Conservation (phyloP, 2,888 invertebrate genomes). For the Sarcophaga subvicina region DNA sequence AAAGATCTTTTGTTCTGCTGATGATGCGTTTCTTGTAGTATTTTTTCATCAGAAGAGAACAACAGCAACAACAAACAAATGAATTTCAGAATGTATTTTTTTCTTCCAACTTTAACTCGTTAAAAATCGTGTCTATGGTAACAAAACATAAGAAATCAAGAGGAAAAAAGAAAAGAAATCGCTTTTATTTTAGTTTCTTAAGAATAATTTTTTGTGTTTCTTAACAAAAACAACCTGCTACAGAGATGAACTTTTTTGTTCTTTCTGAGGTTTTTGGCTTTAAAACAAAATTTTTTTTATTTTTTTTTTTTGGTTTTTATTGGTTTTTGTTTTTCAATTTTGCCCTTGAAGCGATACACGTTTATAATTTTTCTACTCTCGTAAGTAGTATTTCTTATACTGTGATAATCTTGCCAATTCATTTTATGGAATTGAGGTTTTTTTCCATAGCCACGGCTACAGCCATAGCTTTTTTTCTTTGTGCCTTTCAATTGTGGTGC, state of each 20-base stretch:
- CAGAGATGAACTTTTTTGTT: conserved; percentile 63
- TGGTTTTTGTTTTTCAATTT: conserved; percentile 40
- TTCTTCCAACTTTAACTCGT: conserved; percentile 74
- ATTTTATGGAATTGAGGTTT: conserved; percentile 45
- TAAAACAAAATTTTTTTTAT: not conserved
- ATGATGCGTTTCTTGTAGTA: conserved; percentile 70
- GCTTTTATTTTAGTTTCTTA: conserved; percentile 42
- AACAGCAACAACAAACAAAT: conserved; percentile 36
- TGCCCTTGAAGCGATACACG: conserved; percentile 77
- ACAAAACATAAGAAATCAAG: conserved; percentile 11
- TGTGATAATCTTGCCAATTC: conserved; percentile 63
- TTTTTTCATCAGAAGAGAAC: conserved; percentile 62
- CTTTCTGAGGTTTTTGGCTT: conserved; percentile 53
- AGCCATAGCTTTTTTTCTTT: not conserved
- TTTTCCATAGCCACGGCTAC: not conserved
- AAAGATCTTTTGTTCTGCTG: conserved; percentile 70
- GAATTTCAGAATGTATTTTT: conserved; percentile 50
- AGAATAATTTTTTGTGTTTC: conserved; percentile 77
- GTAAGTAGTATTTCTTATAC: conserved; percentile 53
- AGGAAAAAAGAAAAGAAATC: not conserved
- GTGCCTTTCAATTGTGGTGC: not conserved
- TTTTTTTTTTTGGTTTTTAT: too few species aligned
- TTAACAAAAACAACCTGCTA: conserved; percentile 77
- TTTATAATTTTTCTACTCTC: conserved; percentile 49
- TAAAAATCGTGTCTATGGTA: conserved; percentile 76